Percentiles rank a stretch among this genome's conserved stretches.
These are phyloP conservation scores for Zingel zingel DNA, from an alignment of 2,113 vertebrate genomes.

Conservation along the genomic window DNA sequence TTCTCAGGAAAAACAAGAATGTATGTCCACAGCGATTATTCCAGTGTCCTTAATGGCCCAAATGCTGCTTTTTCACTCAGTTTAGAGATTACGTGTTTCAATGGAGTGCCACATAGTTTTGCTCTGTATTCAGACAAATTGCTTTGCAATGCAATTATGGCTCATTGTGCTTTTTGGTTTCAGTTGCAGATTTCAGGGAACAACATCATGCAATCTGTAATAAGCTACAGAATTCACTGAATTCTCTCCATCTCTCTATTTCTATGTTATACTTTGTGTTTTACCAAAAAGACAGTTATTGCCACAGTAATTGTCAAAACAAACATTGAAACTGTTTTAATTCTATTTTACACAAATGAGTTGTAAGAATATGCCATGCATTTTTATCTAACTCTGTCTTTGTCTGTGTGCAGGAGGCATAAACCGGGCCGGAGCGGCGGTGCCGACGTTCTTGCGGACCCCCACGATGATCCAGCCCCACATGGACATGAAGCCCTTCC, in stretches of 20 bases:
- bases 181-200: constrained; percentile 11
- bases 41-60: neutral
- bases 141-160: constrained; percentile 53
- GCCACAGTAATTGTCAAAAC: neutral
- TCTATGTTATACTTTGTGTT: neutral
- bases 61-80: constrained; percentile 28
- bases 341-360: neutral
- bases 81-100: neutral
- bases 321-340: neutral
- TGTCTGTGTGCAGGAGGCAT: constrained; percentile 81
- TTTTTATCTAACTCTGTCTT: neutral
- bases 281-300: neutral
- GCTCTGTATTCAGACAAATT: constrained; percentile 50
- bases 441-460: constrained; percentile 86
- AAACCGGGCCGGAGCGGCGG: constrained; percentile 81
- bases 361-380: neutral
- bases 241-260: neutral
- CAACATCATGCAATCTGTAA: constrained; percentile 17
- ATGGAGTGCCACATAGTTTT: constrained; percentile 30
- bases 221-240: neutral
- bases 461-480: constrained; percentile 85
- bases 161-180: constrained; percentile 50
- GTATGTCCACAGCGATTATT: constrained; percentile 27
- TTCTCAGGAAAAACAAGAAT: constrained; percentile 28
- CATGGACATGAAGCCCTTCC: constrained; percentile 87